phyloP scores from a whole-genome alignment of 1,140 invertebrate species.

The Himalopsyche phryganea region DNA sequence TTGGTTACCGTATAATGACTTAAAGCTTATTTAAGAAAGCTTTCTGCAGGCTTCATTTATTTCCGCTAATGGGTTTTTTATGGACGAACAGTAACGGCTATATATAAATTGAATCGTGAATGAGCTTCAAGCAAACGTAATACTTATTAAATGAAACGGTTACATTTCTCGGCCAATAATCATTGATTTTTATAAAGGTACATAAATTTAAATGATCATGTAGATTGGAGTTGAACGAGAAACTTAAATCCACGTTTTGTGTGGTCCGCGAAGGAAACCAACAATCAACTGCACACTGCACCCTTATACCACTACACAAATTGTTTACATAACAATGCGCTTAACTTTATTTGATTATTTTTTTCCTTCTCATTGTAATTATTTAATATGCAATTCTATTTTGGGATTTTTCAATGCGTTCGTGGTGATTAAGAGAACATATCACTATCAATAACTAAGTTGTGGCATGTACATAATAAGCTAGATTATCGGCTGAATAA shows the following conservation, averaged over 20 bases:
- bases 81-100: conserved; percentile 10
- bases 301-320: too few species aligned
- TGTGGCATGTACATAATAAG: too few species aligned
- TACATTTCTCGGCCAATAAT: not conserved
- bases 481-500: too few species aligned
- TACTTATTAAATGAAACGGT: conserved; percentile 10
- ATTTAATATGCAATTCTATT: too few species aligned
- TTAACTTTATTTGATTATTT: too few species aligned
- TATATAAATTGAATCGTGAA: conserved; percentile 26
- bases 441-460: too few species aligned
- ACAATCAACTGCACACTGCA: too few species aligned
- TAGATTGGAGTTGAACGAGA: not conserved
- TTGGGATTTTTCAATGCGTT: too few species aligned
- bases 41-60: conserved; percentile 6
- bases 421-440: too few species aligned
- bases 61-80: conserved; percentile 25
- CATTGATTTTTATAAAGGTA: not conserved
- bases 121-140: conserved; percentile 10
- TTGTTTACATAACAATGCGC: too few species aligned
- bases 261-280: too few species aligned
- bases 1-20: not conserved
- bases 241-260: not conserved
- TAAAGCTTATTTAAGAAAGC: conserved; percentile 2
- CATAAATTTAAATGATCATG: not conserved
- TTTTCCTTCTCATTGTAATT: too few species aligned